Evolutionary conservation across 2,888 invertebrate species (phyloP).

Genomic region (Cactoblastis cactorum): DNA sequence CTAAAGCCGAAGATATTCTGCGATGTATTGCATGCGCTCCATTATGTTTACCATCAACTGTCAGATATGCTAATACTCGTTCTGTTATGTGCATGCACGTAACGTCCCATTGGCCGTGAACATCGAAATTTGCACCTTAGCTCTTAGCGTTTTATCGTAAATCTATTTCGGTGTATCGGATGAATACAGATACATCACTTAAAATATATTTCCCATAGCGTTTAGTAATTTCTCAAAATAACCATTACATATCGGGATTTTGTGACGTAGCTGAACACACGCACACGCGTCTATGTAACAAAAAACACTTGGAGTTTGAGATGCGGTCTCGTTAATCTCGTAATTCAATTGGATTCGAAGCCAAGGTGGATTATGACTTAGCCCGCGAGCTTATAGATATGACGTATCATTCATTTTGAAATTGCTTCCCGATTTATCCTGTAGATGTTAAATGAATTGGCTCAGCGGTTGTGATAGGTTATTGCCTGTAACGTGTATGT

Average conservation of each 20-base stretch:
- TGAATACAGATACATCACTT: constrained; percentile 61
- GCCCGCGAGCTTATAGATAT: neutral
- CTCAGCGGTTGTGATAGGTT: too few species aligned
- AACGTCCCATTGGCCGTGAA: constrained; percentile 21
- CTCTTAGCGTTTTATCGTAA: constrained; percentile 46
- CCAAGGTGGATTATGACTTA: constrained; percentile 14
- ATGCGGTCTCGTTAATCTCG: constrained; percentile 17
- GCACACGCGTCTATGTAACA: neutral
- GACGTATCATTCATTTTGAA: neutral
- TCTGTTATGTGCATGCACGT: constrained; percentile 36
- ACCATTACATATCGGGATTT: constrained; percentile 46
- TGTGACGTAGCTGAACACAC: constrained; percentile 44
- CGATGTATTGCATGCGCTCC: constrained; percentile 20
- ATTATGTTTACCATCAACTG: constrained; percentile 18
- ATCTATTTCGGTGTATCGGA: constrained; percentile 60
- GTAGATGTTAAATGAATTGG: too few species aligned
- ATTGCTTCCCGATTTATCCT: neutral
- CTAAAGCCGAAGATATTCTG: neutral
- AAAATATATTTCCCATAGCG: constrained; percentile 57
- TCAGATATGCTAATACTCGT: constrained; percentile 32
- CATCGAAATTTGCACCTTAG: constrained; percentile 38
- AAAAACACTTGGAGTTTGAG: constrained; percentile 12
- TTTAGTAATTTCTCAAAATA: constrained; percentile 59
- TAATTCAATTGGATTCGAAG: constrained; percentile 23
- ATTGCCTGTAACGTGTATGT: too few species aligned